These are phyloP conservation scores for Tympanoctomys barrerae DNA, from an alignment of 2,797 vertebrate species.

Conservation along the genomic window DNA sequence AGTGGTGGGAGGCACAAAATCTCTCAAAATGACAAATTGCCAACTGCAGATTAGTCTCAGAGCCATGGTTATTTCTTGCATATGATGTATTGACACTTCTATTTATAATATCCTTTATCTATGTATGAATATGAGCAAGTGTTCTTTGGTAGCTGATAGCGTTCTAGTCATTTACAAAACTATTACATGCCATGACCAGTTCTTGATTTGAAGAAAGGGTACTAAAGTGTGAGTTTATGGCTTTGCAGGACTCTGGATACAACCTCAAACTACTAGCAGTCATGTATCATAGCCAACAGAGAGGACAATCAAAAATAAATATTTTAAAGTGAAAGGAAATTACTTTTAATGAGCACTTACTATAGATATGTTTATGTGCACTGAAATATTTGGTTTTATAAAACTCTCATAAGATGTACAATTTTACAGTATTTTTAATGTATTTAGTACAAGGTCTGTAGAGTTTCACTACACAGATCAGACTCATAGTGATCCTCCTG, in stretches of 20 bases:
- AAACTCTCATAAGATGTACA: neutral
- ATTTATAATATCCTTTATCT: neutral
- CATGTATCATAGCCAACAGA: neutral
- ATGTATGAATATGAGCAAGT: slow-evolving; percentile 31
- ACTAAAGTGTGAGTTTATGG: slow-evolving; percentile 2
- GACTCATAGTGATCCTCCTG: no score
- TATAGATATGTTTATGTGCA: neutral
- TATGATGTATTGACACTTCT: neutral
- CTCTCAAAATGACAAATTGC: neutral
- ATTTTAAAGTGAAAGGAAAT: neutral
- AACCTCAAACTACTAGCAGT: neutral
- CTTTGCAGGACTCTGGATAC: slow-evolving; percentile 27
- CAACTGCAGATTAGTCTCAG: slow-evolving; percentile 7
- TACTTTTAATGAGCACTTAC: slow-evolving; percentile 31
- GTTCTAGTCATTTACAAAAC: slow-evolving; percentile 7
- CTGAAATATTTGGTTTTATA: neutral
- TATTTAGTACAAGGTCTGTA: no score
- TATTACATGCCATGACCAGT: neutral
- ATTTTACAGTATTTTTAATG: slow-evolving; percentile 25
- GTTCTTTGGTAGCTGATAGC: slow-evolving; percentile 1
- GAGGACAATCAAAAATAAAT: slow-evolving; percentile 8
- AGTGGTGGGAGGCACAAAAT: neutral
- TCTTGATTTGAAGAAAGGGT: slow-evolving; percentile 40
- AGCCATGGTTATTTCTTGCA: neutral
- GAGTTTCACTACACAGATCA: no score